These are phyloP conservation scores for Sipha flava DNA, from an alignment of 1,140 invertebrate genomes.

Conservation along the genomic window DNA sequence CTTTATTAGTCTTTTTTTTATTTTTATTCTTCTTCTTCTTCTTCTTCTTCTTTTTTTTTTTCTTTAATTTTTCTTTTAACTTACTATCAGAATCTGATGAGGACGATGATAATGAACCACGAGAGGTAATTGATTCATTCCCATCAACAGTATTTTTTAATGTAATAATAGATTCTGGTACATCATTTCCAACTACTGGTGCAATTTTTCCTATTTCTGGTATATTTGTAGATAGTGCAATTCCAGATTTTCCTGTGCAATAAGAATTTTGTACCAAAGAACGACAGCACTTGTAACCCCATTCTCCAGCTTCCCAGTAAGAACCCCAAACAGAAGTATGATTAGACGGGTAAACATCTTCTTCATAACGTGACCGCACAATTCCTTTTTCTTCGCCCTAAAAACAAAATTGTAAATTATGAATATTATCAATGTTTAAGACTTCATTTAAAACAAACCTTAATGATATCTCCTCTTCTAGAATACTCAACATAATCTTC, in stretches of 20 bases:
- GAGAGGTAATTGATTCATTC: background rate
- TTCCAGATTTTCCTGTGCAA: slow-evolving; percentile 74
- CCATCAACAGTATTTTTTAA: background rate
- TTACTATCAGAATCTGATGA: slow-evolving; percentile 43
- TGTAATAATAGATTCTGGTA: slow-evolving; percentile 47
- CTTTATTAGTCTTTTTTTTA: slow-evolving; percentile 37
- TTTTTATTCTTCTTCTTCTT: slow-evolving; percentile 49
- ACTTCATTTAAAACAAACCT: slow-evolving; percentile 40
- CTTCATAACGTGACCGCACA: slow-evolving; percentile 85
- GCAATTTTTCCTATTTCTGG: background rate
- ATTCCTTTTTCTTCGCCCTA: slow-evolving; percentile 76
- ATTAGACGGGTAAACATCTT: slow-evolving; percentile 87
- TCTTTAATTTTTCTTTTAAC: slow-evolving; percentile 61
- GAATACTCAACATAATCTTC: slow-evolving; percentile 96
- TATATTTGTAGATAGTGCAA: slow-evolving; percentile 40
- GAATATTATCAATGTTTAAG: background rate
- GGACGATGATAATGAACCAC: background rate
- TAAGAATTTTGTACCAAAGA: slow-evolving; percentile 86
- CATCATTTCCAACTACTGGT: slow-evolving; percentile 35
- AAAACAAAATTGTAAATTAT: slow-evolving; percentile 34
- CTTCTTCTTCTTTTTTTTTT: slow-evolving; percentile 51
- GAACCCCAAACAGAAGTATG: slow-evolving; percentile 94
- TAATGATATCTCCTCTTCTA: slow-evolving; percentile 74
- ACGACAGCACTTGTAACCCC: slow-evolving; percentile 96
- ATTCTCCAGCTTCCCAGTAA: slow-evolving; percentile 81